phyloP scores from a whole-genome alignment of 2,888 invertebrate genomes.

The Phyto melanocephala region DNA sequence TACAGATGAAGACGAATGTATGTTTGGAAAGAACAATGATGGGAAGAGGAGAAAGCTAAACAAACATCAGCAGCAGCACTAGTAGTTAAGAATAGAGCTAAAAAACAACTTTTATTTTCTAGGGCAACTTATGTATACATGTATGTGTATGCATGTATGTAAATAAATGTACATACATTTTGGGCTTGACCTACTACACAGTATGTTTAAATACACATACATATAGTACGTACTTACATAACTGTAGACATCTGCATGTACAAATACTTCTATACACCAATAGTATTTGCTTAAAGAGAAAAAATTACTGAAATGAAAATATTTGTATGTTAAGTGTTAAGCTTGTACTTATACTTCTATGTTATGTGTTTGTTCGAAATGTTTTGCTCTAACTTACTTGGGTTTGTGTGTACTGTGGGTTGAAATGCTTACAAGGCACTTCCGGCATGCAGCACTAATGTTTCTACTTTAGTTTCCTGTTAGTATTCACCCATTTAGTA shows the following conservation, averaged over 20 bases:
- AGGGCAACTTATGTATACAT: conserved; percentile 15
- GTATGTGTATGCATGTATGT: background rate
- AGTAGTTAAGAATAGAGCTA: conserved; percentile 14
- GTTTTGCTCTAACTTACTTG: conserved; percentile 13
- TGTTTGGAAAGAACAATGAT: background rate
- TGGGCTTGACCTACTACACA: conserved; percentile 39
- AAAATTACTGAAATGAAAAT: background rate
- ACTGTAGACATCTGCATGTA: background rate
- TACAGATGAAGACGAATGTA: conserved; percentile 10
- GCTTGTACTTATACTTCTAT: background rate
- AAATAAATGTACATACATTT: background rate
- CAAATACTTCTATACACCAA: background rate
- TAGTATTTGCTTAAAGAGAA: background rate
- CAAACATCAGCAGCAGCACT: background rate
- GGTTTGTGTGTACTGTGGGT: conserved; percentile 21
- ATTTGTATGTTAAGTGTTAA: conserved; percentile 17
- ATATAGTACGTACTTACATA: background rate
- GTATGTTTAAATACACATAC: background rate
- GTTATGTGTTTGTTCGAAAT: conserved; percentile 8
- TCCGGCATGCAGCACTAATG: conserved; percentile 62
- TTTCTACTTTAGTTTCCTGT: conserved; percentile 58
- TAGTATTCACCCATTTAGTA: conserved; percentile 39
- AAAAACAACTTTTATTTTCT: conserved; percentile 36
- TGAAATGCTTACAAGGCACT: conserved; percentile 63
- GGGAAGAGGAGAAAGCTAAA: background rate